Conservation (phyloP, 2,797 vertebrate genomes). For the Furcifer pardalis region DNA sequence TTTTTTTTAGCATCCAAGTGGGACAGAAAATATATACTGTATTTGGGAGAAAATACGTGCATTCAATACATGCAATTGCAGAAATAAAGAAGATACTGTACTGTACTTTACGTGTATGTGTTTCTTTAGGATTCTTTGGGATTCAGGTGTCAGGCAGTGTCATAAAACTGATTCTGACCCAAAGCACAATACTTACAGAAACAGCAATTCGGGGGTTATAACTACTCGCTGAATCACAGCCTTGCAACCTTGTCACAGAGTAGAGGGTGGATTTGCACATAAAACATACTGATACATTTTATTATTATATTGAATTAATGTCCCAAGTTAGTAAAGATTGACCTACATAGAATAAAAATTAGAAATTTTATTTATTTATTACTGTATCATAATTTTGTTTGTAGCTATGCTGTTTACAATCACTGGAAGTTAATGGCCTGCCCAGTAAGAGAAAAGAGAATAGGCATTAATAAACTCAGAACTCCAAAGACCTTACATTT, state of each 20-base stretch:
- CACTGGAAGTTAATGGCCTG: background rate
- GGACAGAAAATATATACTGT: too few species aligned
- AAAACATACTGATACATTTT: background rate
- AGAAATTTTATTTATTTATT: constrained; percentile 54
- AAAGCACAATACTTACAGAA: too few species aligned
- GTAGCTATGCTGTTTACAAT: background rate
- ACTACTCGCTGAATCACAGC: too few species aligned
- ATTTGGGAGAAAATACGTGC: too few species aligned
- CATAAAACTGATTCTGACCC: too few species aligned
- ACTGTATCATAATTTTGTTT: constrained; percentile 40
- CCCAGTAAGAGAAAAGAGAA: background rate
- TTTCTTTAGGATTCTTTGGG: too few species aligned
- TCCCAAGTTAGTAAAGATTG: constrained; percentile 59
- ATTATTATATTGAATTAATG: constrained; percentile 49
- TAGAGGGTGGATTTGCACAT: background rate
- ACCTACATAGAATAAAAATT: constrained; percentile 64
- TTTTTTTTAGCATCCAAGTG: too few species aligned
- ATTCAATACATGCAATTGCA: too few species aligned
- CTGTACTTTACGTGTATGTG: too few species aligned
- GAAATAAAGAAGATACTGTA: too few species aligned
- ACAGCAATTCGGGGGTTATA: too few species aligned
- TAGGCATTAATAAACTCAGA: background rate
- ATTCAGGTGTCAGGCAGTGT: too few species aligned
- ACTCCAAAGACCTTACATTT: background rate
- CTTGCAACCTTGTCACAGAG: background rate